These are phyloP conservation scores for Actinemys pallida DNA, from an alignment of 2,113 vertebrate genomes.

Conservation along the genomic window DNA sequence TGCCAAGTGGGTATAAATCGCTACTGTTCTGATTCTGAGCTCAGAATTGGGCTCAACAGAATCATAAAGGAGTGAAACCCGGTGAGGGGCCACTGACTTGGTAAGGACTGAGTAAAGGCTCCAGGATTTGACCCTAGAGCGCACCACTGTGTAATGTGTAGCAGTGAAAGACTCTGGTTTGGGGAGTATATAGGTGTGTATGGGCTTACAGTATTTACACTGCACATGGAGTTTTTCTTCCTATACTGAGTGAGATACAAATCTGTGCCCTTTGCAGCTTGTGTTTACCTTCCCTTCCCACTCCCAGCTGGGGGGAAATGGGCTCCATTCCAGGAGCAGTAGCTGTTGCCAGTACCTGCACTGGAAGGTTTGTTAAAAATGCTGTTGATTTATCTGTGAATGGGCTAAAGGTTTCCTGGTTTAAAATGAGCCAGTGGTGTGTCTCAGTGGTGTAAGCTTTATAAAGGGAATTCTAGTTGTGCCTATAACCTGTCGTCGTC, in stretches of 20 bases:
- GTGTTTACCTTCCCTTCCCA: background rate
- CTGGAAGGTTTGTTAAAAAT: background rate
- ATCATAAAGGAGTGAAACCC: background rate
- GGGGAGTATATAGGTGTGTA: background rate
- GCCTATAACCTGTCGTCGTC: background rate
- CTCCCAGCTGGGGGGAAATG: background rate
- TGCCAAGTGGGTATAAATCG: background rate
- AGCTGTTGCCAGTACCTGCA: accelerated
- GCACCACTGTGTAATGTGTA: background rate
- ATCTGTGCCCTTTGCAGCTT: background rate
- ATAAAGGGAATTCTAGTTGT: background rate
- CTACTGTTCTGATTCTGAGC: background rate
- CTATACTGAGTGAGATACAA: background rate
- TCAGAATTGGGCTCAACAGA: background rate
- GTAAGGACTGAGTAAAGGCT: background rate
- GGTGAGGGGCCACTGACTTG: background rate
- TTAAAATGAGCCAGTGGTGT: background rate
- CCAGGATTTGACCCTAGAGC: background rate
- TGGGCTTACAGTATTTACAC: background rate
- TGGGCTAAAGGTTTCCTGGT: background rate
- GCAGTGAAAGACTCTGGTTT: background rate
- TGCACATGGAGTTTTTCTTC: background rate
- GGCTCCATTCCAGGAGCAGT: background rate
- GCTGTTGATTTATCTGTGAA: background rate
- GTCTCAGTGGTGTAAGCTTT: background rate